Evolutionary conservation across 2,888 invertebrate species (phyloP), one percentile per base, ranked within the genome.

Genomic region (Melikaiella ostensackeni): DNA sequence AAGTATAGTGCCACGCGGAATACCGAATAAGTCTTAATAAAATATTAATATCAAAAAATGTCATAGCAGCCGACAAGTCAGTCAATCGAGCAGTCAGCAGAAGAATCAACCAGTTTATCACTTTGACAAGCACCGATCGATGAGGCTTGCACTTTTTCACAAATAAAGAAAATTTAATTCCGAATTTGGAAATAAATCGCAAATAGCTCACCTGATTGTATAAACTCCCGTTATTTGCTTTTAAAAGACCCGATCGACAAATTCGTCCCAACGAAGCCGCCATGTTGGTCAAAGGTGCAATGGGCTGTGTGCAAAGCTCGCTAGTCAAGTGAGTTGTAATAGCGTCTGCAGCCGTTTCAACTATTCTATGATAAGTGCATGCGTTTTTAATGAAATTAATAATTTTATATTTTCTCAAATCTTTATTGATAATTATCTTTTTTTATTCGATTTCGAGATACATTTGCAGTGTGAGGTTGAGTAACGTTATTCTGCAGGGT

Each of bases 231-330:
- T 94, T 94, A 92, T 93, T 94, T 88, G 95, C 93, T 94, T 95
- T 96, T 91, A 97, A 94, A 92, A 97, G 94, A 92, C 95, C 95
- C 92, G 96, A 95, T 77, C 88, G 88, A 93, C 95, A 96, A 94
- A 97, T 95, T 93, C 96, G 95, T 93, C 96, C 95, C 92, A 97
- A 95, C 92, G 95, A 94, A 93, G 96, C 96, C 94, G 97, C 96
- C 97, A 97, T 97, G 94, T 95, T 96, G 94, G 93, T 85, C 88
- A 89, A 88, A 80, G 77, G 78, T 82, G 76, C 79, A 80, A 59
- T 77, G 70, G 50, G 55, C 42, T 82, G 77, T 75, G 70, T 62
- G 55, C 76, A 75, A 74, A 35, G 64, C 50, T 24, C 64, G 5
- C 33, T 64, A 46, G 76, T 77, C 77, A 70, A 76, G 24, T n/a